Evolutionary conservation across 2,888 invertebrate species (phyloP).

Genomic region (Dysmachus trigonus): DNA sequence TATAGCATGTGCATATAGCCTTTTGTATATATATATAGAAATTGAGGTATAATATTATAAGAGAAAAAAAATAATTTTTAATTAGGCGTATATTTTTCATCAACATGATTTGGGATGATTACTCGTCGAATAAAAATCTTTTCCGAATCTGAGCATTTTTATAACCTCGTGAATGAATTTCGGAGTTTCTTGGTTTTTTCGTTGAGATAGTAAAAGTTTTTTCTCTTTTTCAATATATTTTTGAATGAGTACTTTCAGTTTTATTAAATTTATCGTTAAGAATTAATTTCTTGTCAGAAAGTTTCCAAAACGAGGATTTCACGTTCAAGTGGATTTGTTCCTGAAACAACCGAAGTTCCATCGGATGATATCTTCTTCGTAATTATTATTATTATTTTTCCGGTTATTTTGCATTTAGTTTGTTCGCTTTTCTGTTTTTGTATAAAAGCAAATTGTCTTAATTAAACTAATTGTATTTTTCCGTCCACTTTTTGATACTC

Average conservation of each 20-base stretch:
- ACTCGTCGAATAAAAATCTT: neutral
- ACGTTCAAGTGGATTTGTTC: constrained; percentile 51
- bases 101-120: neutral
- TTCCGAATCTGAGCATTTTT: constrained; percentile 24
- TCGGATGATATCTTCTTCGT: constrained; percentile 45
- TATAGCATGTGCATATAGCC: neutral
- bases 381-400: constrained; percentile 9
- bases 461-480: constrained; percentile 9
- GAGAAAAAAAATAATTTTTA: neutral
- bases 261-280: constrained; percentile 13
- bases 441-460: neutral
- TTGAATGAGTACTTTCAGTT: constrained; percentile 20
- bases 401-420: constrained; percentile 15
- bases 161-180: constrained; percentile 9
- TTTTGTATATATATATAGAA: neutral
- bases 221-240: constrained; percentile 18
- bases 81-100: neutral
- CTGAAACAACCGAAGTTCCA: constrained; percentile 64
- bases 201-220: constrained; percentile 15
- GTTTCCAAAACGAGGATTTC: constrained; percentile 25
- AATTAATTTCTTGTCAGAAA: constrained; percentile 25
- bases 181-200: neutral
- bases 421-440: neutral
- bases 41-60: neutral
- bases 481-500: constrained; percentile 5